Evolutionary conservation across 2,113 vertebrate genomes (phyloP), one percentile per base, ranked within the genome.

Genomic region (Strix uralensis): DNA sequence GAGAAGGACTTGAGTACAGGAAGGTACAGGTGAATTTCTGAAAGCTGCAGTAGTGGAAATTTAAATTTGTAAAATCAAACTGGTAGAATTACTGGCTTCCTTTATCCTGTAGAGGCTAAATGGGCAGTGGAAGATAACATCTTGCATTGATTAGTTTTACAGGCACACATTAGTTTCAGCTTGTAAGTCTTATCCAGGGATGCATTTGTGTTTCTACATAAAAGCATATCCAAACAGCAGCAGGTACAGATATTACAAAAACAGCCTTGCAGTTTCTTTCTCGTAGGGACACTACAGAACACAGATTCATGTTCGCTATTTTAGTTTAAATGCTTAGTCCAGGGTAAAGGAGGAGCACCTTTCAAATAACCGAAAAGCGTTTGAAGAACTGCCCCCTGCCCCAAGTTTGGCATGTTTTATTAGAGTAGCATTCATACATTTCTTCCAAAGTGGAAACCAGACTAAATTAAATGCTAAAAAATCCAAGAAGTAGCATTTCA

Each of bases 321-420:
- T 91, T 58, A 93, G 80, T 86, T 92, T 91, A 96, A 95, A 89
- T 49, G 70, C 61, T 95, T 92, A 62, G 59, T 86, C 46, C 49
- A 86, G 7, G 6, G 52, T 58, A 81, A 86, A 92, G 67, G 58
- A 94, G 95, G 65, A 95, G 25, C 36, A 70, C 40, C 81, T 96
- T 96, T 91, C 92, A 90, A 88, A 92, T 51, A 95, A 47, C 15
- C 72, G 32, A 96, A 82, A 92, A 91, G 42, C 62, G 63, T 81
- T 62, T 84, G 61, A 95, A 93, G 83, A 81, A 49, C 59, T 34
- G 17, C 9, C 13, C 1, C 61, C 25, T 46, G 42, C n/a, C 62
- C 19, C 23, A 78, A 88, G 36, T 82, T 40, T 44, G 70, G 71
- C 18, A 11, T 61, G 44, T 87, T 93, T 96, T 72, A 88, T 77